Conservation (phyloP, 2,113 vertebrate species). For the Paedocypris sp. region DNA sequence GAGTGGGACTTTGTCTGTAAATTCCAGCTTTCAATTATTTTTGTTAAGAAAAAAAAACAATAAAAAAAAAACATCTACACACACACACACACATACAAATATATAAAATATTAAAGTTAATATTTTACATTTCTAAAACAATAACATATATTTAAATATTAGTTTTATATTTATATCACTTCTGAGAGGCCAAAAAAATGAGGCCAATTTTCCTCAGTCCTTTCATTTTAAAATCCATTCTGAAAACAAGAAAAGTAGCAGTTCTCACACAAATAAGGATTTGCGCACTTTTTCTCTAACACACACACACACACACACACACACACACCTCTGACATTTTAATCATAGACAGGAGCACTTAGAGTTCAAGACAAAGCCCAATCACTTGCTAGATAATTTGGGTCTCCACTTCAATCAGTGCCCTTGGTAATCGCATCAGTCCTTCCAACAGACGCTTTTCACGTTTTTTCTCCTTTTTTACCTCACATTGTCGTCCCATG, state of each 20-base stretch:
- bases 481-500: constrained; percentile 35
- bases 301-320: constrained; percentile 26
- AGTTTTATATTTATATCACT: too few species aligned
- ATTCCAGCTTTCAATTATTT: too few species aligned
- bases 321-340: constrained; percentile 51
- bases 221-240: constrained; percentile 14
- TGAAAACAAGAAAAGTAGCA: constrained; percentile 11
- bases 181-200: neutral
- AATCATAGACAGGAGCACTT: constrained; percentile 60
- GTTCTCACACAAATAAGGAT: constrained; percentile 22
- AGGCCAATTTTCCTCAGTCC: constrained; percentile 20
- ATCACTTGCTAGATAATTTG: constrained; percentile 66
- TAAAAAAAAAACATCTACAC: too few species aligned
- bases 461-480: constrained; percentile 52
- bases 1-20: too few species aligned
- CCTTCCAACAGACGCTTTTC: constrained; percentile 58
- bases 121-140: too few species aligned
- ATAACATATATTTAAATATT: too few species aligned
- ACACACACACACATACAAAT: too few species aligned
- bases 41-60: too few species aligned
- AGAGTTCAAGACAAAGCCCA: constrained; percentile 62
- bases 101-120: too few species aligned
- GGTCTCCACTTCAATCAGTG: constrained; percentile 68
- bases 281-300: constrained; percentile 17
- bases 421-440: constrained; percentile 62